phyloP scores from a whole-genome alignment of 53 echinoderm and acorn worm species.

The Hippasteria phrygiana region DNA sequence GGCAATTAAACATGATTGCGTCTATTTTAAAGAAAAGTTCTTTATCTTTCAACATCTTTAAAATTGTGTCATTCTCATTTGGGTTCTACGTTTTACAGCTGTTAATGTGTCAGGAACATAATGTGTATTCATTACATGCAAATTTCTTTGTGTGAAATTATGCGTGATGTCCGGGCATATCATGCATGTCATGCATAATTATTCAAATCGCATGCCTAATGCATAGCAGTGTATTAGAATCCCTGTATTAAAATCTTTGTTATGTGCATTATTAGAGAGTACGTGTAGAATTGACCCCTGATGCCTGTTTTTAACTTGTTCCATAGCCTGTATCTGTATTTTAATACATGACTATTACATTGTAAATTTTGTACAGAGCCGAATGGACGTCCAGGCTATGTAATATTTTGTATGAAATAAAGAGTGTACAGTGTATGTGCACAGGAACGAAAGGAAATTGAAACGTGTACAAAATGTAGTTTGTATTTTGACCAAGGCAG shows the following conservation, averaged over 20 bases:
- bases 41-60: too few relatives aligned
- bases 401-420: constrained; percentile 65
- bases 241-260: background rate
- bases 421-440: constrained; percentile 52
- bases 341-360: constrained; percentile 43
- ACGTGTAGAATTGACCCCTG: background rate
- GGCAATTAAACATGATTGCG: too few relatives aligned
- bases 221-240: background rate
- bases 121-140: too few relatives aligned
- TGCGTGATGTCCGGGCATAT: background rate
- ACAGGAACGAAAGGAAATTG: constrained; percentile 11
- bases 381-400: constrained; percentile 53
- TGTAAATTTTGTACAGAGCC: constrained; percentile 66
- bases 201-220: background rate
- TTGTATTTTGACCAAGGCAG: too few relatives aligned
- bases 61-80: too few relatives aligned
- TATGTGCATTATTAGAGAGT: constrained; percentile 15
- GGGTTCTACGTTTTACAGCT: too few relatives aligned
- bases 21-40: too few relatives aligned
- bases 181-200: background rate
- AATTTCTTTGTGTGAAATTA: background rate
- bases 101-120: too few relatives aligned
- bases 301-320: constrained; percentile 40
- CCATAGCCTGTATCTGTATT: constrained; percentile 48
- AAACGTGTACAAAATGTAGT: too few relatives aligned